Conservation (phyloP, 2,113 vertebrate species). For the Spea multiplicata region DNA sequence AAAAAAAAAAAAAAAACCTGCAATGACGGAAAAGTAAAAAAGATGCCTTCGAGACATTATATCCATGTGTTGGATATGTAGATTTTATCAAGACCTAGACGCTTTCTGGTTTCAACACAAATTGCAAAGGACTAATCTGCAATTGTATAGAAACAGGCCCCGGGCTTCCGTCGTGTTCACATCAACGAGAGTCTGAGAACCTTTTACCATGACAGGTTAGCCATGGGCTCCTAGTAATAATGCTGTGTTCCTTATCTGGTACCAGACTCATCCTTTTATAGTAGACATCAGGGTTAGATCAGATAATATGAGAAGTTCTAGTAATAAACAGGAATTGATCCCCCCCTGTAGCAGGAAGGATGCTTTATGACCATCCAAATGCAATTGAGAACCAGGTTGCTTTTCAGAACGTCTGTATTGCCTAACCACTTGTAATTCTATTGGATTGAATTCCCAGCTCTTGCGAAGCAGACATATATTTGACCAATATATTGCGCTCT, state of each 20-base stretch:
- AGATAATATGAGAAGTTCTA: slow-evolving; percentile 36
- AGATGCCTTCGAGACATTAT: neutral
- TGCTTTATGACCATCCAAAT: slow-evolving; percentile 28
- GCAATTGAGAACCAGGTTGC: slow-evolving; percentile 26
- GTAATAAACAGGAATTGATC: slow-evolving; percentile 45
- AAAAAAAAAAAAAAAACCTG: too few species aligned
- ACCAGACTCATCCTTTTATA: slow-evolving; percentile 28
- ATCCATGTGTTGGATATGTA: neutral
- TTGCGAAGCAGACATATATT: too few species aligned
- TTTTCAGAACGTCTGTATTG: slow-evolving; percentile 20
- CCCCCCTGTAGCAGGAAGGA: slow-evolving; percentile 5
- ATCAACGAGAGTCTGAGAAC: slow-evolving; percentile 18
- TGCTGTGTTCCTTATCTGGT: slow-evolving; percentile 15
- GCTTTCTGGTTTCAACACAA: slow-evolving; percentile 5
- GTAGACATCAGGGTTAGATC: slow-evolving; percentile 39
- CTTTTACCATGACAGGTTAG: slow-evolving; percentile 24
- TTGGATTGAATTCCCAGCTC: too few species aligned
- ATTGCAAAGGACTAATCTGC: slow-evolving; percentile 16
- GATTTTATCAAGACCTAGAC: slow-evolving; percentile 8
- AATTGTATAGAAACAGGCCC: slow-evolving; percentile 22
- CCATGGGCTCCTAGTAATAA: slow-evolving; percentile 7
- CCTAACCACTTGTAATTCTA: slow-evolving; percentile 37
- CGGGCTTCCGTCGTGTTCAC: slow-evolving; percentile 32
- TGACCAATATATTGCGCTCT: too few species aligned
- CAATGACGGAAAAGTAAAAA: too few species aligned